Percentiles rank a stretch among this genome's conserved stretches.
phyloP scores from a whole-genome alignment of 1,140 invertebrate genomes.

The Drosophila carrolli region DNA sequence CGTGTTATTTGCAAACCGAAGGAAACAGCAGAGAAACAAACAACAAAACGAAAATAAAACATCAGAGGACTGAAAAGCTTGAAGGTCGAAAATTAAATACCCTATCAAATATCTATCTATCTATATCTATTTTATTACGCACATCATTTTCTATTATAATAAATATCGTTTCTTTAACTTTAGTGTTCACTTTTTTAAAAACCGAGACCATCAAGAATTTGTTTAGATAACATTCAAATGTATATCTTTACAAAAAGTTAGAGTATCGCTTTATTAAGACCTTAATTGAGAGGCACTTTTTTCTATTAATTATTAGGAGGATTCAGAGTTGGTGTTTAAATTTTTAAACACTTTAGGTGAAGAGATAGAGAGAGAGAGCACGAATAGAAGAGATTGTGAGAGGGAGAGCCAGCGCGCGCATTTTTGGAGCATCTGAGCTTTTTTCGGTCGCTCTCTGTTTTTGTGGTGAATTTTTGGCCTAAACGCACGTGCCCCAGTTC shows the following conservation, averaged over 20 bases:
- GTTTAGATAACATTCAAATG: too few relatives aligned
- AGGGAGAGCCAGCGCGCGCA: slow-evolving; percentile 38
- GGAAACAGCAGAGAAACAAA: slow-evolving; percentile 44
- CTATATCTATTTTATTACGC: background rate
- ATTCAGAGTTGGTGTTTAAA: slow-evolving; percentile 17
- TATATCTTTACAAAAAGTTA: too few relatives aligned
- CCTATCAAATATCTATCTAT: background rate
- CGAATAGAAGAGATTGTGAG: slow-evolving; percentile 3
- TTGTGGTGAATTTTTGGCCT: slow-evolving; percentile 69
- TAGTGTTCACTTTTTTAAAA: too few relatives aligned
- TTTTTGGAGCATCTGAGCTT: slow-evolving; percentile 48
- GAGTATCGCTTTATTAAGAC: background rate
- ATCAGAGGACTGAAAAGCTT: slow-evolving; percentile 1
- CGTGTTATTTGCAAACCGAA: slow-evolving; percentile 69
- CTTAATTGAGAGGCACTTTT: slow-evolving; percentile 4
- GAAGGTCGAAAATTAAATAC: background rate
- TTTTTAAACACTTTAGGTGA: slow-evolving; percentile 15
- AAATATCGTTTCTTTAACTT: too few relatives aligned
- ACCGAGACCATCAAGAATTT: too few relatives aligned
- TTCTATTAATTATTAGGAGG: slow-evolving; percentile 19
- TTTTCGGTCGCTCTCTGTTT: slow-evolving; percentile 65
- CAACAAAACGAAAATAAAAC: slow-evolving; percentile 55
- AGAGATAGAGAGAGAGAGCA: background rate
- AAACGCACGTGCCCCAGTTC: slow-evolving; percentile 75
- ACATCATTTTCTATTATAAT: too few relatives aligned